Evolutionary conservation across 2,797 vertebrate species (phyloP).

Genomic region (Sebastiscus tertius): DNA sequence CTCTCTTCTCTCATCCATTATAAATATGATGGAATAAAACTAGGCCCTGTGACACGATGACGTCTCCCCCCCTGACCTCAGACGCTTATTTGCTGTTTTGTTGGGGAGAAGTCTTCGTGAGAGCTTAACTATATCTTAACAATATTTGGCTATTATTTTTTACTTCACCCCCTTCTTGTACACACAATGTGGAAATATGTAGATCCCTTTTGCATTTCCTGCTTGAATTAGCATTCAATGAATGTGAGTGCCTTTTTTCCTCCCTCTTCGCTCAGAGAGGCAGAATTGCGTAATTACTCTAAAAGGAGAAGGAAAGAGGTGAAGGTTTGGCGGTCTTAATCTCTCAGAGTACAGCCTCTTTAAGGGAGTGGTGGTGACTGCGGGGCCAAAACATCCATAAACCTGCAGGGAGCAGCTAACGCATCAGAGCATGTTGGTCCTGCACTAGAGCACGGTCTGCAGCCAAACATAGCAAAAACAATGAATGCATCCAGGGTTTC

Average conservation of each 20-base stretch:
- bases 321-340: conserved; percentile 80
- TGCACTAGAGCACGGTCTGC: conserved; percentile 36
- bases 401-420: conserved; percentile 63
- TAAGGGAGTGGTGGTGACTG: conserved; percentile 69
- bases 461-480: conserved; percentile 50
- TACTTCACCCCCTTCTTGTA: conserved; percentile 49
- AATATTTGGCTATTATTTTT: conserved; percentile 59
- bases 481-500: conserved; percentile 42
- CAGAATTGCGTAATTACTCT: conserved; percentile 79
- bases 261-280: conserved; percentile 60
- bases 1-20: conserved; percentile 72
- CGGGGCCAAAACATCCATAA: conserved; percentile 75
- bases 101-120: conserved; percentile 19
- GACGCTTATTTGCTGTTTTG: conserved; percentile 62
- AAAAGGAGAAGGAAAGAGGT: conserved; percentile 74
- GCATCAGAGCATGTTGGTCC: conserved; percentile 61
- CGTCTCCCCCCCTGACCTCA: conserved; percentile 71
- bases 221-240: conserved; percentile 77
- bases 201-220: conserved; percentile 70
- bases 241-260: conserved; percentile 66
- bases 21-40: conserved; percentile 74
- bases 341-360: conserved; percentile 78
- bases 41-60: conserved; percentile 58
- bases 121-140: conserved; percentile 27
- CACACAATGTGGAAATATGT: conserved; percentile 62